Conservation (phyloP, 2,888 invertebrate species). For the Philaethria dido region DNA sequence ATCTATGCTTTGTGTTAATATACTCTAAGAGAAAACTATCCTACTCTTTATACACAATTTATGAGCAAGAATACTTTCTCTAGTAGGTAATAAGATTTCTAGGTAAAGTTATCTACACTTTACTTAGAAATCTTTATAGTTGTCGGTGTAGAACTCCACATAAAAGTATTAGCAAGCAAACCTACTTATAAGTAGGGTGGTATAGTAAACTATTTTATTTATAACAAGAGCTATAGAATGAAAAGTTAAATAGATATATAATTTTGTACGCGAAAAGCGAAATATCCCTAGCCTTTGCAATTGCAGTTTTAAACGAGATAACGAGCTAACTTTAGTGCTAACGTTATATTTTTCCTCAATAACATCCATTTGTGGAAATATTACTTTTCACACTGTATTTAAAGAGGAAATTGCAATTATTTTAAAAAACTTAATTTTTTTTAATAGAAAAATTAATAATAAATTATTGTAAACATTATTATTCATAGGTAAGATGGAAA, state of each 20-base stretch:
- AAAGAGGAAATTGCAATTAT: neutral
- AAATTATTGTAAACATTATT: too few relatives aligned
- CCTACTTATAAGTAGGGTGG: too few relatives aligned
- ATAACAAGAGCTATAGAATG: conserved; percentile 2
- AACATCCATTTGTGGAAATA: conserved; percentile 1
- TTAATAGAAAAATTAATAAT: conserved; percentile 1
- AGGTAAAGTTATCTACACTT: too few relatives aligned
- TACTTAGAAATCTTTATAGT: neutral
- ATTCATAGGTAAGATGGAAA: too few relatives aligned
- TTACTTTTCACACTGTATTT: conserved; percentile 9
- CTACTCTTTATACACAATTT: neutral
- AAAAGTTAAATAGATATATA: neutral
- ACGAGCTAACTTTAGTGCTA: conserved; percentile 14
- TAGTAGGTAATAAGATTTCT: neutral
- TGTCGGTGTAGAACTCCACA: neutral
- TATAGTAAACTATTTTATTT: neutral
- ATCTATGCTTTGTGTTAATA: conserved; percentile 17
- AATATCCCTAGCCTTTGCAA: conserved; percentile 3
- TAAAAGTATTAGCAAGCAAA: neutral
- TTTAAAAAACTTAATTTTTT: neutral
- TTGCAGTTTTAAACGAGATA: conserved; percentile 17
- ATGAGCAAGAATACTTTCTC: conserved; percentile 4
- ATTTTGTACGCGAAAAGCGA: conserved; percentile 10
- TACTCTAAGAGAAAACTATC: neutral
- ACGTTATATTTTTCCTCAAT: conserved; percentile 9